These are phyloP conservation scores for Lepilemur septentrionalis DNA, from an alignment of 2,797 vertebrate species.

Conservation along the genomic window DNA sequence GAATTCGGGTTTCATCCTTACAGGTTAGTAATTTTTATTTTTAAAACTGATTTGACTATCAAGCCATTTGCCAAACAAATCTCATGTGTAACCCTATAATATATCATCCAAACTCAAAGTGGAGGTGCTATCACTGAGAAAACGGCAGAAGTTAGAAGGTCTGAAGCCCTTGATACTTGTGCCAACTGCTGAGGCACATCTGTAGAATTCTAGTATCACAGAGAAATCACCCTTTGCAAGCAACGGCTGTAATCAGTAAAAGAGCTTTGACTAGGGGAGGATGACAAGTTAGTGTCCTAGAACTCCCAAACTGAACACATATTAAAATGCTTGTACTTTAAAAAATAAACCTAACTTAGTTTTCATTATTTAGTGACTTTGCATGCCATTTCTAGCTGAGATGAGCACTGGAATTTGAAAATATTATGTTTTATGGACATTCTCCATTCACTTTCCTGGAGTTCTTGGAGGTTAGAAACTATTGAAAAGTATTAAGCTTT, in stretches of 20 bases:
- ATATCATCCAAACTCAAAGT: background rate
- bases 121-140: background rate
- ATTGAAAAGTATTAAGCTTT: conserved; percentile 34
- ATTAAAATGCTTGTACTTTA: background rate
- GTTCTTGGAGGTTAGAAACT: conserved; percentile 3
- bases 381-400: background rate
- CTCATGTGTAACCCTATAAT: no score
- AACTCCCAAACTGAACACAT: background rate
- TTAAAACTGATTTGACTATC: background rate
- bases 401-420: background rate
- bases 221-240: background rate
- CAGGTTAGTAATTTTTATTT: background rate
- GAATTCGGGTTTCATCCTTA: background rate
- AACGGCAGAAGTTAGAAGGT: background rate
- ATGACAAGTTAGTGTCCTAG: background rate
- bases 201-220: background rate
- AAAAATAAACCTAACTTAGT: conserved; percentile 23
- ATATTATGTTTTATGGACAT: background rate
- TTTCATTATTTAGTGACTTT: conserved; percentile 40
- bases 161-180: background rate
- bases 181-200: background rate
- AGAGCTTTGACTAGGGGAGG: background rate
- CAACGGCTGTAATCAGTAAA: background rate
- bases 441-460: background rate
- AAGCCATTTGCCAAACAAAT: background rate